Evolutionary conservation across 2,797 vertebrate genomes (phyloP), one percentile per base, ranked within the genome.

Genomic region (Pseudocheirus occidentalis): DNA sequence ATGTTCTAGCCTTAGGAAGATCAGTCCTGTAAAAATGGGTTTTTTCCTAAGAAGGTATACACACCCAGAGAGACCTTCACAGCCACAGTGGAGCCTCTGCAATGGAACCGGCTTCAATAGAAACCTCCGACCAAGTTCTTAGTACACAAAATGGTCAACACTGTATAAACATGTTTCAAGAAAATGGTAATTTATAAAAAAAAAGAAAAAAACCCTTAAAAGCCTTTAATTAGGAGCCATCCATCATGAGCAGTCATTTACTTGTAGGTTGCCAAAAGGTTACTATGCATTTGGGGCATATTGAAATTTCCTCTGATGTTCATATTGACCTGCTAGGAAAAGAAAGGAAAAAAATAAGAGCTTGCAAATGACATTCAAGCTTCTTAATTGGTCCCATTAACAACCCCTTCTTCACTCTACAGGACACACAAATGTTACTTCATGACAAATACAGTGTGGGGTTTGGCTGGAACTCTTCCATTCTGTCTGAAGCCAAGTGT

Each of bases 201-300:
- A 34, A 54, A 27, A 27, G 16, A n/a, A 31, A 59, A 5, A 24
- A 56, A 5, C 13, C 34, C 34, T 94, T 95, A 89, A 93, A 96
- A 96, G 55, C 21, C 46, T 87, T 93, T 97, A 95, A 97, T 96
- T 97, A 95, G 89, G 93, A 96, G 59, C 95, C 92, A 57, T 96
- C 97, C 97, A 97, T 97, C 95, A 97, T 12, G 81, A 34, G 56
- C 56, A 90, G 92, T 58, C 96, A 90, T 96, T 97, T 97, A 93
- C 98, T 97, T 97, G 93, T 55, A 96, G 95, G 97, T 34, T 94
- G 90, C 87, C 94, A 62, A 93, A 95, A 94, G 31, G 55, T 94
- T 94, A 94, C 62, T 73, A 96, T 92, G 28, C n/a, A 95, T 81
- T 87, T 95, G 92, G 94, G 81, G 40, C 92, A 62, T 94, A 40